Base-by-base conservation (phyloP, 2,888 invertebrate species). In the Hyalella azteca region DNA sequence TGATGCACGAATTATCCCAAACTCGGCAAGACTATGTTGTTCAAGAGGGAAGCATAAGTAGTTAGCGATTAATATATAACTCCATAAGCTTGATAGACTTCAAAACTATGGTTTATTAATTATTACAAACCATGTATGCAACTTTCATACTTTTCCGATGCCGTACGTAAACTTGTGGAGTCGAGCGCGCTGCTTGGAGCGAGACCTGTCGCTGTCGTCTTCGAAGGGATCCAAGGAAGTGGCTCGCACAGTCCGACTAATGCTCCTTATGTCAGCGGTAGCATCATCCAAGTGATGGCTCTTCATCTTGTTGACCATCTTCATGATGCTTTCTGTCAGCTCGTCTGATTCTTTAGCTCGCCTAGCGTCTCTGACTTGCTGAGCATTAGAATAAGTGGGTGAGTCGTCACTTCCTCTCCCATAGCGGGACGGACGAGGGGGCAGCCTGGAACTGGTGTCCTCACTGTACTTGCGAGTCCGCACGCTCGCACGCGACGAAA, bases 241-340 rank as follows among this genome's bases (percentile, higher is more conserved):
- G 15, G 75, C 75, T n/a, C 75, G 29, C 22, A 75, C 26, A 13
- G 75, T 45, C 5, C 75, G 75, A n/a, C 75, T 75, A 22, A 75
- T 45, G 75, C 75, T 75, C 26, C 45, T 22, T 22, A 75, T 45
- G 26, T 75, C 75, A 26, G 41, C 75, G n/a, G 40, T 5, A 22
- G 75, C 78, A 60, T 59, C 77, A 5, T 76, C 81, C 54, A 79
- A 11, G 45, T 79, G 76, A 78, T 79, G 79, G 15, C 78, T 79
- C 75, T 76, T 78, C 81, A 83, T 81, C 73, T 78, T 83, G 39
- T 40, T 78, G 49, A 83, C 75, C 77, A 83, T 79, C n/a, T 59
- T 79, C 78, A 79, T 78, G 73, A 83, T 78, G 45, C 80, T 78
- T 15, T 66, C 49, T 11, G 78, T 80, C 22, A 83, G 78, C 29